A percentile compares a stretch with the other conserved stretches of the same genome.
These are phyloP conservation scores for Sinocyclocheilus maitianheensis DNA, from an alignment of 2,113 vertebrate genomes.

Conservation along the genomic window DNA sequence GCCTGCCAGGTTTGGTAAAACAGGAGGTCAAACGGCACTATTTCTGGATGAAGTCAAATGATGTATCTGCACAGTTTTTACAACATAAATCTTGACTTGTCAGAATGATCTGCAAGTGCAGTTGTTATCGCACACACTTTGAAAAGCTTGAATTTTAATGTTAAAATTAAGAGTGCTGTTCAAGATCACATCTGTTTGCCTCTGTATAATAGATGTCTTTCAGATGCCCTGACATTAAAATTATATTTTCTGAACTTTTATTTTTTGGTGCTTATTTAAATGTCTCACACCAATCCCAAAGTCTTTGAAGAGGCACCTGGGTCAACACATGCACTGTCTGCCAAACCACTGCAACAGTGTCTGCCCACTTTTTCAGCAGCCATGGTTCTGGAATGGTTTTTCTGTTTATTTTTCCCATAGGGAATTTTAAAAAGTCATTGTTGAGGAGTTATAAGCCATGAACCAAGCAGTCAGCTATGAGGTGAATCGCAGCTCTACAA, in stretches of 20 bases:
- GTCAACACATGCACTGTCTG: not conserved
- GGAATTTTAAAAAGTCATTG: not conserved
- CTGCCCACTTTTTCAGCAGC: not conserved
- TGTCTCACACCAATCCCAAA: not conserved
- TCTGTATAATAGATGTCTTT: not conserved
- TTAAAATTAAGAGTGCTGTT: not conserved
- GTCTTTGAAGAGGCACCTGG: not conserved
- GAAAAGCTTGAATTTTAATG: not conserved
- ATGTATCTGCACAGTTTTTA: not conserved
- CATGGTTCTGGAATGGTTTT: not conserved
- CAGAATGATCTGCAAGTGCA: not conserved
- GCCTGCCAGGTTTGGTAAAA: conserved; percentile 91
- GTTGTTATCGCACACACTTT: not conserved
- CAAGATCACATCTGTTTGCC: not conserved
- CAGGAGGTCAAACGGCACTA: not conserved
- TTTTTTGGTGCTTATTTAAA: not conserved
- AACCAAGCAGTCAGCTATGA: not conserved
- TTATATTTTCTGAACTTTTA: conserved; percentile 3
- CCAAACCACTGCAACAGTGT: not conserved
- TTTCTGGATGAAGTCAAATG: conserved; percentile 13
- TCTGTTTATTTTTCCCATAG: not conserved
- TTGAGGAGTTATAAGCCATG: not conserved
- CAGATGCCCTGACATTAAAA: conserved; percentile 9
- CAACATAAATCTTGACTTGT: not conserved
- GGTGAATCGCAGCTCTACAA: not conserved